These are phyloP conservation scores for Aegithalos caudatus DNA, from an alignment of 2,113 vertebrate species.

Conservation along the genomic window DNA sequence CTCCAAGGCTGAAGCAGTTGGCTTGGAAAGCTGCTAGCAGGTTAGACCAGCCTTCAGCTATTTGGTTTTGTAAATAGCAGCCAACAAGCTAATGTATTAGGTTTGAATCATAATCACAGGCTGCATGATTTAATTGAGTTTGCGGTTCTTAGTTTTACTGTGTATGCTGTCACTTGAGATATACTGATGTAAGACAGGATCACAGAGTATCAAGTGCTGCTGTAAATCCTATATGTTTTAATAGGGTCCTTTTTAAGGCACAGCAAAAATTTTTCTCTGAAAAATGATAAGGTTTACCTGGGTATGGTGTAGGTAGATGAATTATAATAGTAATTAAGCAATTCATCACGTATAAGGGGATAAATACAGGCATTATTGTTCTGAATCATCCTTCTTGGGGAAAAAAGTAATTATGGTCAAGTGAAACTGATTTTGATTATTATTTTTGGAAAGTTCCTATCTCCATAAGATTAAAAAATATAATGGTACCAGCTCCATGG, in stretches of 20 bases:
- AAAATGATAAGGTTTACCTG: not conserved
- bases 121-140: not conserved
- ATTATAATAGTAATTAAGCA: not conserved
- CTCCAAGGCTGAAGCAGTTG: slow-evolving; percentile 78
- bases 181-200: not conserved
- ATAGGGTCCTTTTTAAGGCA: not conserved
- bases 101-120: not conserved
- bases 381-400: not conserved
- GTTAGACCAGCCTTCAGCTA: slow-evolving; percentile 61
- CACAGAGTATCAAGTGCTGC: not conserved
- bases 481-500: not conserved
- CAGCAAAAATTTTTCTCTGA: not conserved
- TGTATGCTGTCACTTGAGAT: not conserved
- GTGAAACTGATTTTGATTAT: not conserved
- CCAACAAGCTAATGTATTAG: not conserved
- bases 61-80: not conserved
- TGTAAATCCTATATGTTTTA: not conserved
- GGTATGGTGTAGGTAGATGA: not conserved
- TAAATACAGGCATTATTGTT: not conserved
- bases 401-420: not conserved
- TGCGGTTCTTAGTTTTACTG: not conserved
- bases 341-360: not conserved
- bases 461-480: not conserved
- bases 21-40: slow-evolving; percentile 75
- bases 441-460: not conserved